A percentile compares a stretch with the other conserved stretches of the same genome.
Conservation (phyloP, 2,888 invertebrate genomes). For the Colletes collaris region DNA sequence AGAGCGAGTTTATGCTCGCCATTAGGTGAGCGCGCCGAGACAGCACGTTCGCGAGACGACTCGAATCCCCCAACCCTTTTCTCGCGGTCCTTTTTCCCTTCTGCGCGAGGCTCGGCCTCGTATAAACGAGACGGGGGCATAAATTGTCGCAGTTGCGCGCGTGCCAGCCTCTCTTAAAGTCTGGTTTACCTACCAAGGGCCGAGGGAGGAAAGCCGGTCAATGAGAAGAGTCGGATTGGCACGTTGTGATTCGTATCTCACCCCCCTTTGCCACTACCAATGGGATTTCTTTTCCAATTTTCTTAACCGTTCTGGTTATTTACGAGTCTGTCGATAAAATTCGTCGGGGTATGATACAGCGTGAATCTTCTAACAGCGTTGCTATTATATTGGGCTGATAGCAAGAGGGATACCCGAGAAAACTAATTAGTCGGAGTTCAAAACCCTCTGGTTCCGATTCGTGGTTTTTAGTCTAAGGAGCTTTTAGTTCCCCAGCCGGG, state of each 20-base stretch:
- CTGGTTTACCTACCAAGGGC: slow-evolving; percentile 52
- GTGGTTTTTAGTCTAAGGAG: too few species aligned
- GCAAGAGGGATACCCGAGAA: too few species aligned
- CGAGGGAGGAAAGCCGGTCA: slow-evolving; percentile 58
- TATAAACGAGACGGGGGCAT: slow-evolving; percentile 68
- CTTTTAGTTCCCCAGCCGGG: too few species aligned
- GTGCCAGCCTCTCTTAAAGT: slow-evolving; percentile 64
- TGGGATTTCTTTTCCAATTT: neutral
- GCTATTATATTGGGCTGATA: too few species aligned
- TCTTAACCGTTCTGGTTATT: neutral
- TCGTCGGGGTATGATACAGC: too few species aligned
- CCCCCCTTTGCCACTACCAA: neutral
- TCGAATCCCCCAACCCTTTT: slow-evolving; percentile 59
- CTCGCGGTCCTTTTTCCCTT: slow-evolving; percentile 26
- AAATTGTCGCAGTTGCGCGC: slow-evolving; percentile 73
- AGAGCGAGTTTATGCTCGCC: slow-evolving; percentile 79
- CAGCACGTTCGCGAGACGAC: slow-evolving; percentile 65
- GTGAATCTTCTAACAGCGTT: too few species aligned
- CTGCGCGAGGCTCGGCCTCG: slow-evolving; percentile 39
- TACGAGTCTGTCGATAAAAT: too few species aligned
- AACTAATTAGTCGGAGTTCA: too few species aligned
- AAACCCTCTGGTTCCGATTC: too few species aligned
- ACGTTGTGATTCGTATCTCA: slow-evolving; percentile 25
- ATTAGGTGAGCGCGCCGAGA: slow-evolving; percentile 71
- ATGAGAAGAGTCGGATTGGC: slow-evolving; percentile 50